Conservation (phyloP, 1,140 invertebrate species). For the Zaprionus vittiger region DNA sequence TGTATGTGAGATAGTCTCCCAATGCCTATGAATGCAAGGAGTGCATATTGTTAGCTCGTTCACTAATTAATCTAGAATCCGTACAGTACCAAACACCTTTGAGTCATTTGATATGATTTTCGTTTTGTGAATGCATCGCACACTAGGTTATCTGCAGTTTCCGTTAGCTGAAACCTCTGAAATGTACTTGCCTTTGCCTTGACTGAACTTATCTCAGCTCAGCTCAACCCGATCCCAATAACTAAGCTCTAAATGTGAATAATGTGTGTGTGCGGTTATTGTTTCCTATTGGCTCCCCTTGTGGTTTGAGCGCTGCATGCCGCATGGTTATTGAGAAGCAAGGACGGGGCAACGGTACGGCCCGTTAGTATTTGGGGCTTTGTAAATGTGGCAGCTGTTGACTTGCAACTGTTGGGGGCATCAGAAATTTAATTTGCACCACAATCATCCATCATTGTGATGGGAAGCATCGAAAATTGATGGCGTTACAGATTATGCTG, state of each 20-base stretch:
- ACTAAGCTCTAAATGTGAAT: conserved; percentile 16
- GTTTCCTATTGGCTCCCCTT: conserved; percentile 20
- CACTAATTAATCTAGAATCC: conserved; percentile 24
- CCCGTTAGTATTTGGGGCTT: not conserved
- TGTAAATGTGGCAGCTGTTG: conserved; percentile 26
- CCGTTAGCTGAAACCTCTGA: conserved; percentile 12
- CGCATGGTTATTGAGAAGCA: not conserved
- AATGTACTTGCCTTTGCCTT: conserved; percentile 18
- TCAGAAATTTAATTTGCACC: conserved; percentile 38
- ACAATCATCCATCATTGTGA: conserved; percentile 36
- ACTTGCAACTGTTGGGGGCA: conserved; percentile 14
- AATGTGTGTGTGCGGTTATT: conserved; percentile 21
- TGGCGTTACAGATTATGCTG: not conserved
- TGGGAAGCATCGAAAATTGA: conserved; percentile 10
- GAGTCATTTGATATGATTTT: not conserved
- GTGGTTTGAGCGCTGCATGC: conserved; percentile 4
- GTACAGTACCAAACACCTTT: conserved; percentile 7
- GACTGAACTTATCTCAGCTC: not conserved
- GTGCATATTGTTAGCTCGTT: conserved; percentile 13
- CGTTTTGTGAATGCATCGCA: not conserved
- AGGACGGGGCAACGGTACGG: too few relatives aligned
- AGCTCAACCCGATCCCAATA: not conserved
- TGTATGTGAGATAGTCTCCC: not conserved
- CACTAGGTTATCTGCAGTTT: conserved; percentile 15
- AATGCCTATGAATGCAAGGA: not conserved